A percentile compares a stretch with the other conserved stretches of the same genome.
Conservation (phyloP, 2,113 vertebrate species). For the Oncorhynchus nerka region DNA sequence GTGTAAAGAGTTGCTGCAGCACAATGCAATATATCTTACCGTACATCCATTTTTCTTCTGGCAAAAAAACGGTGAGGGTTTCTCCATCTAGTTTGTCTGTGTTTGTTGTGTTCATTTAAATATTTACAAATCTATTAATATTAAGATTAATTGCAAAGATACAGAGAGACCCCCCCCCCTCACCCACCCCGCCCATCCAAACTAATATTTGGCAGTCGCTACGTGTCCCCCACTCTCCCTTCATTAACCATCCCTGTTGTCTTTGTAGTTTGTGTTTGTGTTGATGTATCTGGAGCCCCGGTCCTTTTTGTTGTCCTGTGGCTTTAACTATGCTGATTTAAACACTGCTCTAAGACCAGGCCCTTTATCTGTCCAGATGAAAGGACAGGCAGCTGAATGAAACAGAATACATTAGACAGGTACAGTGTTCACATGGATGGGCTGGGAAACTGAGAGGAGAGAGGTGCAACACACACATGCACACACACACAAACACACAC, state of each 20-base stretch:
- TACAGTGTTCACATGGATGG: slow-evolving; percentile 39
- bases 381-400: slow-evolving; percentile 37
- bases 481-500: not conserved
- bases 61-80: no score
- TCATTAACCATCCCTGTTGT: slow-evolving; percentile 38
- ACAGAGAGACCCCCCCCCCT: no score
- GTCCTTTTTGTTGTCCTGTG: slow-evolving; percentile 42
- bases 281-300: not conserved
- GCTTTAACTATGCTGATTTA: slow-evolving; percentile 43
- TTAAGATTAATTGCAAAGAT: no score
- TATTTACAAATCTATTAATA: no score
- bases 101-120: no score
- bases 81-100: no score
- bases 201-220: no score
- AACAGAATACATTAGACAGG: slow-evolving; percentile 54
- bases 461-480: slow-evolving; percentile 44
- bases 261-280: slow-evolving; percentile 14
- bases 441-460: slow-evolving; percentile 27
- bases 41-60: no score
- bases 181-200: not conserved
- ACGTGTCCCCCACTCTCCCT: not conserved
- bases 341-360: slow-evolving; percentile 55
- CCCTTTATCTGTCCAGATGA: slow-evolving; percentile 48
- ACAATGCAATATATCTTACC: no score
- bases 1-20: no score